Evolutionary conservation across 2,797 vertebrate genomes (phyloP).

Genomic region (Thaleichthys pacificus): DNA sequence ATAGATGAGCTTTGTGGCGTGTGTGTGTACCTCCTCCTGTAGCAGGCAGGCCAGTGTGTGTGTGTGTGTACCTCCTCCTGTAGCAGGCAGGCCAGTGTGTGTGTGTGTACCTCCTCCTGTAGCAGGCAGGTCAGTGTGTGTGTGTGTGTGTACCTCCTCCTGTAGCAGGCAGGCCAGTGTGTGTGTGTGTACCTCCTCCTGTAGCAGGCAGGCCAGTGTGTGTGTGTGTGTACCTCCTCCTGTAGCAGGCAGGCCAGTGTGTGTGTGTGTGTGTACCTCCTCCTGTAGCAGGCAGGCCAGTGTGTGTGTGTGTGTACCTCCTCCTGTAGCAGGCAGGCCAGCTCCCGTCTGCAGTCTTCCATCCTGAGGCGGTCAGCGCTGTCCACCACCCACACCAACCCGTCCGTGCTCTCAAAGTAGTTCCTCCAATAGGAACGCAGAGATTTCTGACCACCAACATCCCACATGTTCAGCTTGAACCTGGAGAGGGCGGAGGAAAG

Average conservation of each 20-base stretch:
- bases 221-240: too few species aligned
- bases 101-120: slow-evolving; percentile 77
- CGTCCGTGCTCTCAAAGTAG: slow-evolving; percentile 94
- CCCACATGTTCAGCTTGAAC: slow-evolving; percentile 93
- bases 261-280: neutral
- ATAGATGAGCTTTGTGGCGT: too few species aligned
- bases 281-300: too few species aligned
- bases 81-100: too few species aligned
- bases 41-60: too few species aligned
- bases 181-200: too few species aligned
- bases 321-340: slow-evolving; percentile 80
- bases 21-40: too few species aligned
- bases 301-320: slow-evolving; percentile 66
- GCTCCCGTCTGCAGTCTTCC: slow-evolving; percentile 85
- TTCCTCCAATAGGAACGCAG: slow-evolving; percentile 93
- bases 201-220: too few species aligned
- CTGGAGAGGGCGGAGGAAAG: slow-evolving; percentile 50
- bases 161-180: slow-evolving; percentile 75
- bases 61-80: too few species aligned
- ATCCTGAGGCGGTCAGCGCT: slow-evolving; percentile 86
- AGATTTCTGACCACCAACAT: slow-evolving; percentile 91
- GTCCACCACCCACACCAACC: slow-evolving; percentile 94
- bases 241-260: too few species aligned
- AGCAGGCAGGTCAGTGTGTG: slow-evolving; percentile 72
- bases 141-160: slow-evolving; percentile 75